Base-by-base conservation (phyloP, 2,113 vertebrate species). In the Alaudala cheleensis region DNA sequence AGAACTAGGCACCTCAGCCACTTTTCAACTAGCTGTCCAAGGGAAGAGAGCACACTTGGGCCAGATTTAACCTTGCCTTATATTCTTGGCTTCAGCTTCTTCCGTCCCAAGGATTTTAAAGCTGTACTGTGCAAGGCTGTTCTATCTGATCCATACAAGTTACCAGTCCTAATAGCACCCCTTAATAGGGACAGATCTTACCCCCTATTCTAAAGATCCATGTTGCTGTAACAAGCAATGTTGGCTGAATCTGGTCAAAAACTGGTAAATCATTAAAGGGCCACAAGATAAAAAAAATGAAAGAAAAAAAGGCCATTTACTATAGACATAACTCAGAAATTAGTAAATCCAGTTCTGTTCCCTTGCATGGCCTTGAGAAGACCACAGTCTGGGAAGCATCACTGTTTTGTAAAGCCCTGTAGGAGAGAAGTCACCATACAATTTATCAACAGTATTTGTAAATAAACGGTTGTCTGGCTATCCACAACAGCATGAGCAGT, bases 221-320 rank as follows among this genome's bases (percentile, higher is more conserved):
- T 0, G 0, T 1, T 64, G 15, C 54, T 24, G 23, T 39, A 72
- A 37, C 6, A 49, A 67, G 39, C 57, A 4, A 61, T 4, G 10
- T 6, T 65, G 7, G 12, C 22, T 42, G 21, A 86, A 89, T 14
- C 23, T 21, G 17, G 6, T 21, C 49, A 81, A 80, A 65, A 81
- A 44, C 5, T 22, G 17, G 8, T 26, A 78, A 78, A 65, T 25
- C 14, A 60, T n/a, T 67, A 66, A 67, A 8, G 17, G 16, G 12
- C 18, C 34, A 51, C 7, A 54, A 58, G 10, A 24, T n/a, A 7
- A 40, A 61, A 37, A 69, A 25, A 54, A 72, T 0, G 1, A 58
- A 77, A 17, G 11, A 25, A 76, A 23, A 42, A 67, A 49, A 56
- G 14, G 3, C 13, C 20, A 22, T 72, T 93, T 76, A 37, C 18